Percentiles rank a stretch among this genome's conserved stretches.
These are phyloP conservation scores for Dufourea novaeangliae DNA, from an alignment of 1,140 invertebrate genomes.

Conservation along the genomic window DNA sequence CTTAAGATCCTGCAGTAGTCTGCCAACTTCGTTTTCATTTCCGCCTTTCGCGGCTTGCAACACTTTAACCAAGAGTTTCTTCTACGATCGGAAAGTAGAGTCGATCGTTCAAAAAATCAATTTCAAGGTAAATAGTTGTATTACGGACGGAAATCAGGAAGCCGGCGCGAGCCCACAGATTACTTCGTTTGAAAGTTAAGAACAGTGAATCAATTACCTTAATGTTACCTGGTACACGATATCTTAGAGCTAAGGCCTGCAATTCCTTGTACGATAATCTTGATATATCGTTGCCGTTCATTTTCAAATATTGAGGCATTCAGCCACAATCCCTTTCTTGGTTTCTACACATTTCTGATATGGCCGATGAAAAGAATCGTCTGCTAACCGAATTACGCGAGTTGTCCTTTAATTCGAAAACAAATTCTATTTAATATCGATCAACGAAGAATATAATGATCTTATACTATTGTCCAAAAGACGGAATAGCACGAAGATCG, in stretches of 20 bases:
- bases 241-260: slow-evolving; percentile 71
- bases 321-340: slow-evolving; percentile 18
- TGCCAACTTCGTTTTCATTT: slow-evolving; percentile 65
- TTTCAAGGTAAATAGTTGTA: slow-evolving; percentile 3
- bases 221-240: slow-evolving; percentile 75
- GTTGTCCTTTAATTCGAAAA: neutral
- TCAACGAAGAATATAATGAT: neutral
- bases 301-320: slow-evolving; percentile 46
- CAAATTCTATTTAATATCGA: neutral
- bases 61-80: slow-evolving; percentile 68
- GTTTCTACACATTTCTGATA: slow-evolving; percentile 37
- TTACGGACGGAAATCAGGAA: slow-evolving; percentile 1
- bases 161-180: neutral
- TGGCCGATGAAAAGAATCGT: slow-evolving; percentile 56
- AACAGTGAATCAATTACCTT: slow-evolving; percentile 67
- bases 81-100: slow-evolving; percentile 60
- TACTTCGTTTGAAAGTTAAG: neutral
- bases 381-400: slow-evolving; percentile 43
- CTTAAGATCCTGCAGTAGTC: slow-evolving; percentile 67
- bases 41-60: slow-evolving; percentile 67
- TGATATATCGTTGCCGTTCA: slow-evolving; percentile 69
- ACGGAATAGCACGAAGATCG: neutral
- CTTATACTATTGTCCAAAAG: neutral
- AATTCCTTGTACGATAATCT: slow-evolving; percentile 75
- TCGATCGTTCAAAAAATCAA: slow-evolving; percentile 43